phyloP scores from a whole-genome alignment of 2,113 vertebrate genomes.

The Hiodon alosoides region DNA sequence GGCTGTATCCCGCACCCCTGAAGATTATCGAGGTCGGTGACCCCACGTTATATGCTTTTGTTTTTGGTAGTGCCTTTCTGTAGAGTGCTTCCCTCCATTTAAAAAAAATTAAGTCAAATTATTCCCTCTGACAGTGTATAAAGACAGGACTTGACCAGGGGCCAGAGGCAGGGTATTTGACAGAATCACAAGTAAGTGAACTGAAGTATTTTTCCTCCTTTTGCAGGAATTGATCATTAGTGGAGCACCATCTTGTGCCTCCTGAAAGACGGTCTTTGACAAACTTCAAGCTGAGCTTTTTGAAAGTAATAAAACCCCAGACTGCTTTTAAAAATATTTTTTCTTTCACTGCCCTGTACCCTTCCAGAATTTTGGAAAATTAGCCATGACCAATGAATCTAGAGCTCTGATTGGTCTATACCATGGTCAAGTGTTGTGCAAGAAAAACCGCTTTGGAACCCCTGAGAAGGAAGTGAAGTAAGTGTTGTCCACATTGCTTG shows the following conservation, averaged over 20 bases:
- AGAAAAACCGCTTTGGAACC: constrained; percentile 90
- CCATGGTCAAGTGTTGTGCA: constrained; percentile 87
- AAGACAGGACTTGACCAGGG: constrained; percentile 89
- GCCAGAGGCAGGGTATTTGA: constrained; percentile 70
- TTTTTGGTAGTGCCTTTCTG: neutral
- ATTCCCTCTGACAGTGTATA: constrained; percentile 63
- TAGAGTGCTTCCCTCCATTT: neutral
- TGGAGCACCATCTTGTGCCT: too few species aligned
- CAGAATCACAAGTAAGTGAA: constrained; percentile 78
- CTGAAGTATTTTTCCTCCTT: neutral
- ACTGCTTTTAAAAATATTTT: neutral
- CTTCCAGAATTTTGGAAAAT: constrained; percentile 80
- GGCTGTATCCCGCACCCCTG: constrained; percentile 90
- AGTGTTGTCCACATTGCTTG: constrained; percentile 40
- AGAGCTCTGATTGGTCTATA: constrained; percentile 86
- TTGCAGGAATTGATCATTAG: too few species aligned
- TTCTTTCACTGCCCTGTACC: neutral
- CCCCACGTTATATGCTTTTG: too few species aligned
- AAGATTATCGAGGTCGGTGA: constrained; percentile 85
- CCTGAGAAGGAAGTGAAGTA: constrained; percentile 84
- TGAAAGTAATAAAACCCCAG: neutral
- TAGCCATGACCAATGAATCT: constrained; percentile 78
- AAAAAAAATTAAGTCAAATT: neutral
- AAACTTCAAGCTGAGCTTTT: too few species aligned
- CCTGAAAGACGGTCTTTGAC: too few species aligned